Conservation (phyloP, 2,888 invertebrate species). For the Polymixis lichenea region DNA sequence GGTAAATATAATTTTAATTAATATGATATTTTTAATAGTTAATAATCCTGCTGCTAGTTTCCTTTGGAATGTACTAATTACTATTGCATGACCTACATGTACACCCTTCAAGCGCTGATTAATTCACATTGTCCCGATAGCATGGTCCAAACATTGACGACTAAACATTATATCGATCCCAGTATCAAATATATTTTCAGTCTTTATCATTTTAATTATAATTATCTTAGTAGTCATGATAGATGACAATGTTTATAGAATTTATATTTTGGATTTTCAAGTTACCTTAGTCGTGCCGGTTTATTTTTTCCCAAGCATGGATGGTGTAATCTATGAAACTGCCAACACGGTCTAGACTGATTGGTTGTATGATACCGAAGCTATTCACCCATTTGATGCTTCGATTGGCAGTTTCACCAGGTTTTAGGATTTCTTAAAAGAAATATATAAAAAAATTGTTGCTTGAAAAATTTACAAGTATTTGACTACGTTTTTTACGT, state of each 20-base stretch:
- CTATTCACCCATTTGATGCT: constrained; percentile 24
- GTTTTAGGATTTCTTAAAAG: constrained; percentile 63
- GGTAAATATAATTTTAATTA: constrained; percentile 89
- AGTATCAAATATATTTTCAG: constrained; percentile 57
- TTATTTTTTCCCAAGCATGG: constrained; percentile 76
- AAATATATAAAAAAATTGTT: constrained; percentile 54
- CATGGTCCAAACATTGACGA: constrained; percentile 79
- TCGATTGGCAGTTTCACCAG: constrained; percentile 64
- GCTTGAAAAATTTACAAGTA: constrained; percentile 59
- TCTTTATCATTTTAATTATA: constrained; percentile 63
- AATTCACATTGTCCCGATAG: constrained; percentile 79
- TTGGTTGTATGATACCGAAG: constrained; percentile 14
- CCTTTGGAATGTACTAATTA: constrained; percentile 89
- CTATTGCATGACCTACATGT: constrained; percentile 86
- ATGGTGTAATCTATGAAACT: constrained; percentile 69
- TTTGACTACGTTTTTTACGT: neutral
- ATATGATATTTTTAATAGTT: constrained; percentile 83
- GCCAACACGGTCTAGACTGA: constrained; percentile 54
- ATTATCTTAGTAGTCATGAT: constrained; percentile 70
- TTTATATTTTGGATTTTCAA: constrained; percentile 63
- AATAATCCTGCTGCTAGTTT: constrained; percentile 86
- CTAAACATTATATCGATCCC: constrained; percentile 47
- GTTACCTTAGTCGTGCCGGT: constrained; percentile 67
- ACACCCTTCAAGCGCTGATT: constrained; percentile 79
- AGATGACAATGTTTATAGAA: constrained; percentile 72